Evolutionary conservation across 2,888 invertebrate genomes (phyloP), one percentile per base, ranked within the genome.

Genomic region (Cryptocheilus praepositus): DNA sequence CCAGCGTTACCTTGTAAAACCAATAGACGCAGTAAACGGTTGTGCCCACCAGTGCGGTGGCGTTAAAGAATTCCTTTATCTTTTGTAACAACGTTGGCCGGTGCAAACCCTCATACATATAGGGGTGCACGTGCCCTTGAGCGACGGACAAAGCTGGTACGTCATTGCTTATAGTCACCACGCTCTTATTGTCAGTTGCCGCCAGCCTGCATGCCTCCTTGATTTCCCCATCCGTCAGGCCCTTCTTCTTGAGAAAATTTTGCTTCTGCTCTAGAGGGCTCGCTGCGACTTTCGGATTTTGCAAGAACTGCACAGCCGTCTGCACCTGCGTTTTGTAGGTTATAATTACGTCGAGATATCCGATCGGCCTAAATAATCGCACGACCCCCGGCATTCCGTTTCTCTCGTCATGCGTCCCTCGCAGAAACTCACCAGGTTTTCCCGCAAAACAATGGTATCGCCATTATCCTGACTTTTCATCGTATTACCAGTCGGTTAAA

Each of bases 251-350:
- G 1, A 96, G 90, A 88, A 96, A 96, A 72, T 93, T 92, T 85
- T 95, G 94, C 83, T 95, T 96, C 86, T 95, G 94, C 64, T 92
- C 91, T 61, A 94, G 85, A 0, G 96, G 93, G 80, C 95, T 95
- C 76, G 92, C 90, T 60, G 92, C 92, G 1, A 97, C 95, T 87
- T 94, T 95, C n/a, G 94, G 94, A 89, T 96, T 96, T 87, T 94
- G 93, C 60, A 97, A 90, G 90, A 97, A 97, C 83, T 95, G 95
- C 2, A 96, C 92, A 4, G 96, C 96, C 15, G 96, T 96, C 78
- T 92, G 92, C 70, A 96, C 93, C 96, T 96, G 70, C 60, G 74
- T 73, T 18, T 46, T 43, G 55, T 28, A 53, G 21, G 36, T 19
- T 54, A 5, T 53, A n/a, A 21, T 46, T 19, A 53, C 46, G 15